Evolutionary conservation across 2,888 invertebrate genomes (phyloP).

Genomic region (Luperina nickerlii): DNA sequence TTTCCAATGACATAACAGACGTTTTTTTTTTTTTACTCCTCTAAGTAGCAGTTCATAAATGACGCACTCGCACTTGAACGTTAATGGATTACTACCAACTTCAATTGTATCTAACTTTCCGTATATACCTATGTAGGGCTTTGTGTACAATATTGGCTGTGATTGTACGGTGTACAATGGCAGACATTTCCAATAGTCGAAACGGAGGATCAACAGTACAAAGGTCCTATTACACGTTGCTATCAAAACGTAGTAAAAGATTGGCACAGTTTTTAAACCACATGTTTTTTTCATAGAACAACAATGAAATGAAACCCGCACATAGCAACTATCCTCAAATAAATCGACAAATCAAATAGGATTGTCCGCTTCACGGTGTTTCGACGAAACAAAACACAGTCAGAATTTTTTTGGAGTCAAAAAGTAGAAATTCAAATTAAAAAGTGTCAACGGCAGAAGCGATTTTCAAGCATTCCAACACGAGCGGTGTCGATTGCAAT

Average conservation of each 20-base stretch:
- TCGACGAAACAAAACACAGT: conserved; percentile 54
- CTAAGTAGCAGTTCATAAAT: neutral
- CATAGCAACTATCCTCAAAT: conserved; percentile 27
- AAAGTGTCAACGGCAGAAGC: conserved; percentile 77
- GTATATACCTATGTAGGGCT: neutral
- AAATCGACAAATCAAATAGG: conserved; percentile 46
- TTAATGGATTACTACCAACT: conserved; percentile 35
- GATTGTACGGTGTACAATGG: conserved; percentile 30
- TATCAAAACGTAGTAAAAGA: conserved; percentile 21
- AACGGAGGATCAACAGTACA: conserved; percentile 38
- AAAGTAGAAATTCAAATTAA: conserved; percentile 75
- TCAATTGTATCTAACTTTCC: conserved; percentile 29
- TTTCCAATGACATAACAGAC: neutral
- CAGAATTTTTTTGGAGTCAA: conserved; percentile 56
- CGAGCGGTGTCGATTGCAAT: conserved; percentile 73
- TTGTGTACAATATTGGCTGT: conserved; percentile 36
- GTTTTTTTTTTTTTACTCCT: neutral
- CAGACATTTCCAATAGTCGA: conserved; percentile 32
- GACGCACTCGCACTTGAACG: neutral
- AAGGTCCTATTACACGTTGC: conserved; percentile 21
- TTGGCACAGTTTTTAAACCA: conserved; percentile 12
- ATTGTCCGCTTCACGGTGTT: conserved; percentile 36
- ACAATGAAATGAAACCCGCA: neutral
- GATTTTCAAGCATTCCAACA: conserved; percentile 61
- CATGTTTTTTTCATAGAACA: conserved; percentile 15